Evolutionary conservation across 2,797 vertebrate genomes (phyloP).

Genomic region (Aphelocoma californica): DNA sequence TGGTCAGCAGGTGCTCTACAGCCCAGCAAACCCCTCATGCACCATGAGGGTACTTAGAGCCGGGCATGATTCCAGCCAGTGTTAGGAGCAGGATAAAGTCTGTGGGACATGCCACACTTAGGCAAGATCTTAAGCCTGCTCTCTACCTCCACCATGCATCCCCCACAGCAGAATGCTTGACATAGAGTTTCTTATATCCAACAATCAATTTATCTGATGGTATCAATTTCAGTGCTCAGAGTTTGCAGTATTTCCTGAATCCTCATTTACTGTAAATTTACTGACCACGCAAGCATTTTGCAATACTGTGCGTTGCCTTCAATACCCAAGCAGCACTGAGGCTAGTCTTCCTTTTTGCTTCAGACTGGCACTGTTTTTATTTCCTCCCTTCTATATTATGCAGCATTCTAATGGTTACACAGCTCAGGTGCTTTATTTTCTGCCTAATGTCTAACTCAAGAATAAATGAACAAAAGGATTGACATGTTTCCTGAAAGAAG

Average conservation of each 20-base stretch:
- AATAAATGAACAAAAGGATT: neutral
- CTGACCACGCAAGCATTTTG: neutral
- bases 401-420: neutral
- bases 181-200: neutral
- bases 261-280: neutral
- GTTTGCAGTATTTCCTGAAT: neutral
- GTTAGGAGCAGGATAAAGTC: neutral
- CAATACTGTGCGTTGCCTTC: neutral
- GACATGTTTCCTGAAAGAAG: neutral
- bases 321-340: neutral
- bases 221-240: neutral
- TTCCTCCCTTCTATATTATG: neutral
- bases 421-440: neutral
- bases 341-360: neutral
- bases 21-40: neutral
- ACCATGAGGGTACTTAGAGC: fast-evolving
- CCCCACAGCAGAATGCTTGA: neutral
- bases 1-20: neutral
- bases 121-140: neutral
- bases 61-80: neutral
- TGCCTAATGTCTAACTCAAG: neutral
- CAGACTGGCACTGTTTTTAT: neutral
- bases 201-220: neutral
- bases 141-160: neutral
- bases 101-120: neutral